These are phyloP conservation scores for Ancistrus triradiatus DNA, from an alignment of 2,113 vertebrate species.

Conservation along the genomic window DNA sequence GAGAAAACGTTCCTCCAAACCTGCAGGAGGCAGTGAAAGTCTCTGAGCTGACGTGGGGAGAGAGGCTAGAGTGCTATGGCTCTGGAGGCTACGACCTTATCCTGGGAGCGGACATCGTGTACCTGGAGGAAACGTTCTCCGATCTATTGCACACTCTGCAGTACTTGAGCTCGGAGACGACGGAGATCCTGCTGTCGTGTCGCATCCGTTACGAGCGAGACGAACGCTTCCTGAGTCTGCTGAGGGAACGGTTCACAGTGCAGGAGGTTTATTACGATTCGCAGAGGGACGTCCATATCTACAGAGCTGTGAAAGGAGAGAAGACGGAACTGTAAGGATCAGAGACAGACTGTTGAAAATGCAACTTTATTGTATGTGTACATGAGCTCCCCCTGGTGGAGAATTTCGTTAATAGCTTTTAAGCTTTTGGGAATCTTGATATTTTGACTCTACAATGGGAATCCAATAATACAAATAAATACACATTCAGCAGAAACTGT, in stretches of 20 bases:
- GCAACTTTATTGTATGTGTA: no score
- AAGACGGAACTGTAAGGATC: slow-evolving; percentile 64
- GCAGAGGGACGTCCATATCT: slow-evolving; percentile 81
- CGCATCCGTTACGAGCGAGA: slow-evolving; percentile 90
- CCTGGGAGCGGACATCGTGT: slow-evolving; percentile 90
- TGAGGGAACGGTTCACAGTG: slow-evolving; percentile 71
- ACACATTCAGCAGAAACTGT: no score
- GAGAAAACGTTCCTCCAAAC: slow-evolving; percentile 77
- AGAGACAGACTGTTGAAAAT: not conserved
- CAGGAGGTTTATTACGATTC: slow-evolving; percentile 79
- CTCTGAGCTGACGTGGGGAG: slow-evolving; percentile 88
- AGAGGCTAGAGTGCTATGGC: slow-evolving; percentile 69
- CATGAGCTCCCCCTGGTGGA: no score
- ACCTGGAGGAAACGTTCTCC: slow-evolving; percentile 88
- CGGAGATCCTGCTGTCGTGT: slow-evolving; percentile 80
- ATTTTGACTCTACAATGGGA: no score
- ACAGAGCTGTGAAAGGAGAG: slow-evolving; percentile 68
- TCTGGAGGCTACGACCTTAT: slow-evolving; percentile 79
- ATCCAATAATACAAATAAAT: no score
- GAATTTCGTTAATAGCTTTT: no score
- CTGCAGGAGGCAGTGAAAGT: slow-evolving; percentile 63
- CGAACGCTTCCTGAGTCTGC: slow-evolving; percentile 77
- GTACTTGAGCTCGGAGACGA: slow-evolving; percentile 73
- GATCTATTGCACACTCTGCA: slow-evolving; percentile 81
- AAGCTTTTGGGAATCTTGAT: no score